Evolutionary conservation across 2,113 vertebrate genomes (phyloP), one percentile per base, ranked within the genome.

Genomic region (Hyla sarda): DNA sequence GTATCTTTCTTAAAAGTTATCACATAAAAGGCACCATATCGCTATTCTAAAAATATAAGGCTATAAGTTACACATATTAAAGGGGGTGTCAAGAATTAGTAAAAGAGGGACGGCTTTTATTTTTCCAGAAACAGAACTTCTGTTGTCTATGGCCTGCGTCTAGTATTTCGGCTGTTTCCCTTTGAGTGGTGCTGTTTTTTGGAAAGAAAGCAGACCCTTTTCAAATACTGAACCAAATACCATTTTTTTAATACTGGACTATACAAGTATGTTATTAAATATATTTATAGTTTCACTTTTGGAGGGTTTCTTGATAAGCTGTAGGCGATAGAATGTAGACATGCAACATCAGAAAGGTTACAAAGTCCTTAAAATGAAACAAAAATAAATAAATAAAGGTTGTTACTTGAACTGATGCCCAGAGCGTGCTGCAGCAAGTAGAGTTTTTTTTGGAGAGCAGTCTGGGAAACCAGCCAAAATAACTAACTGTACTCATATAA

Each of bases 391-490:
- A n/a, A 34, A 34, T 32, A 8, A 58, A 79, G 56, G 56, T 37
- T 72, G 2, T 23, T 47, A 23, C 23, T 74, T 87, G 85, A 74
- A 47, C 45, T 13, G n/a, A n/a, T 60, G 85, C 85, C 78, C 23
- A 65, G 85, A 62, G 50, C 52, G 37, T 87, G 85, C 78, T 82
- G 30, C 2, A 58, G 48, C 77, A 74, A 85, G 67, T 41, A 0
- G 45, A 71, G 65, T 82, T 87, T 87, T 87, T 52, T 87, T 81
- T 87, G 78, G 85, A 82, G 23, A 23, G 77, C 17, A 50, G 41
- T 81, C 69, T 60, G 67, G 85, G 85, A 60, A 82, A 7, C 14
- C 54, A 62, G 85, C 85, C 85, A 87, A 71, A 60, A 60, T 17
- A 62, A 73, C 48, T 62, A 37, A 34, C 56, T 65, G 54, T 32